phyloP scores from a whole-genome alignment of 2,888 invertebrate species.

The Drosophila kuntzei region DNA sequence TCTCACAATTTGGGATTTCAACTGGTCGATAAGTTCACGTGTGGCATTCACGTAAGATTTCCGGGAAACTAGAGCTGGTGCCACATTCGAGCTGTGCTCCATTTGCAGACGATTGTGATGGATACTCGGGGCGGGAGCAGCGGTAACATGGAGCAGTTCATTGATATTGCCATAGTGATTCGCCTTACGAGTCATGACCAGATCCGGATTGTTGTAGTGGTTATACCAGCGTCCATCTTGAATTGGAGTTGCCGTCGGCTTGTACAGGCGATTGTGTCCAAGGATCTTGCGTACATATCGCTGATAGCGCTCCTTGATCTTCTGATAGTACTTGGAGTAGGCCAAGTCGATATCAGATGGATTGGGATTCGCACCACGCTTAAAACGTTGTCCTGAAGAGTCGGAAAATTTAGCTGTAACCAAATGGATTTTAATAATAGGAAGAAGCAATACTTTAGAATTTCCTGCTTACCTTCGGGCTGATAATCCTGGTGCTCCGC shows the following conservation, averaged over 20 bases:
- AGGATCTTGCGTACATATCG: slow-evolving; percentile 83
- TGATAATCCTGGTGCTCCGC: slow-evolving; percentile 45
- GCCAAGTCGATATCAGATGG: slow-evolving; percentile 79
- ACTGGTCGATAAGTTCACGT: slow-evolving; percentile 71
- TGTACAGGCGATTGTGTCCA: slow-evolving; percentile 64
- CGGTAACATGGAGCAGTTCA: slow-evolving; percentile 44
- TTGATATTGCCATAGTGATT: slow-evolving; percentile 65
- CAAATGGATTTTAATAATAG: neutral
- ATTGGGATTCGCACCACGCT: slow-evolving; percentile 42
- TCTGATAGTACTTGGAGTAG: slow-evolving; percentile 83
- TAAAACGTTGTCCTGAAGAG: slow-evolving; percentile 30
- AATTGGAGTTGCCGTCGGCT: slow-evolving; percentile 33
- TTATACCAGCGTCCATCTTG: slow-evolving; percentile 78
- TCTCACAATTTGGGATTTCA: slow-evolving; percentile 82
- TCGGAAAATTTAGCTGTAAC: neutral
- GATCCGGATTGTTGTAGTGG: slow-evolving; percentile 72
- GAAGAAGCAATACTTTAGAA: too few relatives aligned
- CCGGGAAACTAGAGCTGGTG: slow-evolving; percentile 29
- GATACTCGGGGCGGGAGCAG: slow-evolving; percentile 72
- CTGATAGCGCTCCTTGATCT: slow-evolving; percentile 83
- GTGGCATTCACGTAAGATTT: slow-evolving; percentile 41
- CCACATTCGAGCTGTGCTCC: slow-evolving; percentile 42
- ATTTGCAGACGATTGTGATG: slow-evolving; percentile 42
- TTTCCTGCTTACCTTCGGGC: slow-evolving; percentile 11
- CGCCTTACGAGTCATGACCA: slow-evolving; percentile 63